Evolutionary conservation across 1,140 invertebrate species (phyloP).

Genomic region (Nymphalis io): DNA sequence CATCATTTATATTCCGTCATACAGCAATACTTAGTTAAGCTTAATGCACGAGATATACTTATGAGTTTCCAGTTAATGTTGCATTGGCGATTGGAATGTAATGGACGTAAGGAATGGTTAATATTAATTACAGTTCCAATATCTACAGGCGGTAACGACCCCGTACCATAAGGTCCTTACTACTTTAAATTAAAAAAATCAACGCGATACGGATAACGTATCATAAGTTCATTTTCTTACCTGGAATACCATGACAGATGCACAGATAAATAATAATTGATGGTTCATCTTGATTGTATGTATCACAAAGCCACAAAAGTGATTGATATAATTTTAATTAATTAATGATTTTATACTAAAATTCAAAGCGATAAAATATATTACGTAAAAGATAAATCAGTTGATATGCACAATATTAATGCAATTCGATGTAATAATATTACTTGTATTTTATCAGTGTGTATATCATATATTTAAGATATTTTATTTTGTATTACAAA

Average conservation of each 20-base stretch:
- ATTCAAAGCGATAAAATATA: neutral
- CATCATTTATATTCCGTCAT: too few species aligned
- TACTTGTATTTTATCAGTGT: neutral
- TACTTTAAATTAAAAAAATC: too few species aligned
- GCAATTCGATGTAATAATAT: neutral
- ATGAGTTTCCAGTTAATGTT: too few species aligned
- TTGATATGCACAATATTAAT: neutral
- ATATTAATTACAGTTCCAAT: too few species aligned
- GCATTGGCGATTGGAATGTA: too few species aligned
- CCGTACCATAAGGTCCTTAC: too few species aligned
- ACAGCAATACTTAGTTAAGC: too few species aligned
- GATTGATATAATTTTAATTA: neutral
- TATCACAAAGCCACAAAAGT: neutral
- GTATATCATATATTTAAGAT: neutral
- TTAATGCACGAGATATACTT: too few species aligned
- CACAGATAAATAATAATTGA: neutral
- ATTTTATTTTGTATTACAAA: neutral
- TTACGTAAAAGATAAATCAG: neutral
- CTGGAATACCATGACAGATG: slow-evolving; percentile 4
- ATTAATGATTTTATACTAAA: slow-evolving; percentile 3
- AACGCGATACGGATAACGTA: too few species aligned
- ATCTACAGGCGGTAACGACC: too few species aligned
- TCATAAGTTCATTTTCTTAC: neutral
- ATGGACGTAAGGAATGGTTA: too few species aligned
- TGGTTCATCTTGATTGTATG: neutral